Conservation (phyloP, 2,113 vertebrate species). For the Lagopus leucura region DNA sequence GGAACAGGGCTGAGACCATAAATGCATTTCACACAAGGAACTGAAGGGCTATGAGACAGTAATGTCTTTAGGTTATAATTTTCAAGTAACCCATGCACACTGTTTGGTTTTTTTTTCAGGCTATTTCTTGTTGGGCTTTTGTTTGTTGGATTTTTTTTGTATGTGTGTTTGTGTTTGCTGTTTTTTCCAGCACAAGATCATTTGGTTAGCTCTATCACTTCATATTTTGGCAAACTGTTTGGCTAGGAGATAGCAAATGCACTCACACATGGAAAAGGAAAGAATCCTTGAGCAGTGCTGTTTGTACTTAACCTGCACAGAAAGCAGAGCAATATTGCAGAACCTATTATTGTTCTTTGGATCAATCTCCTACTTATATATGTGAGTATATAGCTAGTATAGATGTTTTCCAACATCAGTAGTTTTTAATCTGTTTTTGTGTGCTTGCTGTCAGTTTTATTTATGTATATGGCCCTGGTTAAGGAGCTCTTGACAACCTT, state of each 20-base stretch:
- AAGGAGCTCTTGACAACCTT: neutral
- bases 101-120: neutral
- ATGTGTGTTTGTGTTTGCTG: neutral
- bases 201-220: neutral
- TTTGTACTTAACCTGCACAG: neutral
- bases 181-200: constrained; percentile 15
- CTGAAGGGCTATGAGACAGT: neutral
- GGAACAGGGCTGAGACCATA: constrained; percentile 24
- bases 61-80: constrained; percentile 17
- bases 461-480: neutral
- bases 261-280: neutral
- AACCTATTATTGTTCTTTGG: neutral
- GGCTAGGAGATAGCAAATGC: neutral
- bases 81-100: constrained; percentile 5
- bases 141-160: neutral
- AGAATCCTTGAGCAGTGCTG: neutral
- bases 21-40: neutral
- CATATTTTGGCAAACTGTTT: constrained; percentile 32
- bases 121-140: neutral
- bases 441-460: neutral
- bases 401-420: neutral
- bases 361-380: neutral
- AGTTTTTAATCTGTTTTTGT: neutral
- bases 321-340: neutral
- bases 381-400: neutral